Conservation (phyloP, 2,888 invertebrate species). For the Conomelus anceps region DNA sequence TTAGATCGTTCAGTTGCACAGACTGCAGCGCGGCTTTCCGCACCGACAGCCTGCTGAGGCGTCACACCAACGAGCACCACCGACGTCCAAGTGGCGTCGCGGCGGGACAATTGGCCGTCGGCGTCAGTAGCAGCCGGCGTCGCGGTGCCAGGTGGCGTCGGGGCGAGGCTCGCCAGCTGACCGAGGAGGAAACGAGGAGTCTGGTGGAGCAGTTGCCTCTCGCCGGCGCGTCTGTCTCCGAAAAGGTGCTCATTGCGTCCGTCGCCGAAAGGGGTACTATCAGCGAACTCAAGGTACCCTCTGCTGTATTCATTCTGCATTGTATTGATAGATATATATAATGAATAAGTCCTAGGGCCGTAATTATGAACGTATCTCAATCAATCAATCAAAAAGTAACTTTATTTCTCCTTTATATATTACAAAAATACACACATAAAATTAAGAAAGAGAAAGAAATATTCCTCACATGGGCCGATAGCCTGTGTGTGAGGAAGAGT, state of each 20-base stretch:
- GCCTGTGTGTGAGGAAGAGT: too few relatives aligned
- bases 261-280: conserved; percentile 36
- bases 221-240: conserved; percentile 36
- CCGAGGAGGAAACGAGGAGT: conserved; percentile 34
- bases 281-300: conserved; percentile 14
- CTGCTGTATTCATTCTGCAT: background rate
- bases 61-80: conserved; percentile 36
- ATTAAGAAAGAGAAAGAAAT: too few relatives aligned
- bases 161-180: conserved; percentile 36
- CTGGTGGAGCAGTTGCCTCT: conserved; percentile 31
- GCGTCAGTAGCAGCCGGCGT: background rate
- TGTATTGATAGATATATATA: background rate
- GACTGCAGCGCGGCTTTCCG: conserved; percentile 55
- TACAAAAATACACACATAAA: too few relatives aligned
- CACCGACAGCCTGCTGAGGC: conserved; percentile 52
- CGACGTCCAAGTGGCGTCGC: background rate
- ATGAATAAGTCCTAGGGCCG: background rate
- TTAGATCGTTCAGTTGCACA: conserved; percentile 50
- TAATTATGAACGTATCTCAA: background rate
- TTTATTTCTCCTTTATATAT: too few relatives aligned
- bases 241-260: conserved; percentile 40
- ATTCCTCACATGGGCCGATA: too few relatives aligned
- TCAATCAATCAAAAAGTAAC: too few relatives aligned
- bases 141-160: conserved; percentile 20
- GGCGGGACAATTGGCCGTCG: background rate